Evolutionary conservation across 2,888 invertebrate genomes (phyloP), one percentile per base, ranked within the genome.

Genomic region (Meliscaeva auricollis): DNA sequence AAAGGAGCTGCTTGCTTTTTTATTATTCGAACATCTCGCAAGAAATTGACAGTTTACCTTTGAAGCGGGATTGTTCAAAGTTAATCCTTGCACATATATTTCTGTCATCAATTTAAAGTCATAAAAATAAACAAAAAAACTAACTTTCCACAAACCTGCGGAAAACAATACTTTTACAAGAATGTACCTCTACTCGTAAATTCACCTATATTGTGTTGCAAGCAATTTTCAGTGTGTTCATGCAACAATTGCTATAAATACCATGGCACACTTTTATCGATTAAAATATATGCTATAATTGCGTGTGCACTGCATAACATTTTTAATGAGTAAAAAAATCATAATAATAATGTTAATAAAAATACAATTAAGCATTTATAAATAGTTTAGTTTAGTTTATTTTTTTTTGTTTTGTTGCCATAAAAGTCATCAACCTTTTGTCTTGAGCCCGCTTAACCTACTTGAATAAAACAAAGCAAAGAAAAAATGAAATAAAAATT

Each of bases 371-470:
- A 62, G 35, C 58, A 58, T 58, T 38, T 58, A 58, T 38, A 20
- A 11, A 35, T 35, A n/a, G 17, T 1, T 35, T n/a, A n/a, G n/a
- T 7, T 15, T 22, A 4, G 9, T 66, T n/a, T 20, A 1, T 35
- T 35, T 9, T 54, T 38, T 32, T 17, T 30, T 8, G 9, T 50
- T 54, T 30, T 32, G 20, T 22, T 50, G n/a, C n/a, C n/a, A n/a
- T n/a, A n/a, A 44, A 70, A 58, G 83, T 83, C 74, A 79, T 70
- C 69, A 79, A 83, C 83, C 83, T 79, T 73, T 68, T 69, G 50
- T 50, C 38, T 58, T 13, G 38, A 83, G 73, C 62, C 74, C 73
- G 78, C 74, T 79, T 83, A 83, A 74, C 83, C 83, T 35, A 83
- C 56, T 74, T 83, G 44, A 79, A 69, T 64, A 35, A 64, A 74